Percentiles rank a stretch among this genome's conserved stretches.
Conservation (phyloP, 2,888 invertebrate species). For the Tupiocoris notatus region DNA sequence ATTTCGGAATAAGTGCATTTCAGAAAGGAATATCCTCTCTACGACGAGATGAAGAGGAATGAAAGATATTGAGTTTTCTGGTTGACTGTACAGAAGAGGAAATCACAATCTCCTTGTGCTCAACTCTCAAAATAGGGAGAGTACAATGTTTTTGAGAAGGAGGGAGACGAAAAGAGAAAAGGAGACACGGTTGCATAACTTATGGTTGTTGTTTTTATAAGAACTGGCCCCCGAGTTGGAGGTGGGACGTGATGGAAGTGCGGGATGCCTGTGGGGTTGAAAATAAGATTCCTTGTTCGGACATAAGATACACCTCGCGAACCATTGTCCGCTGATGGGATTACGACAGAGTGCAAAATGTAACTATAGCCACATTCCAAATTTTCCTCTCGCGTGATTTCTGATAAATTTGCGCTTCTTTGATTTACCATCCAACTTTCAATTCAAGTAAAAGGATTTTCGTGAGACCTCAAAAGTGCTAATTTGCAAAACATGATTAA, state of each 20-base stretch:
- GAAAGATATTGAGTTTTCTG: slow-evolving; percentile 2
- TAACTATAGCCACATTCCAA: no score
- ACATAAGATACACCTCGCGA: neutral
- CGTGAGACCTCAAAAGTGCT: slow-evolving; percentile 5
- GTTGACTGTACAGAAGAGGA: slow-evolving; percentile 40
- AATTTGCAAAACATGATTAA: no score
- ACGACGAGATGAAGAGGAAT: neutral
- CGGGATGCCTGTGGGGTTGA: neutral
- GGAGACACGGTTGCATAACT: slow-evolving; percentile 40
- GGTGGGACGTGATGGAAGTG: neutral
- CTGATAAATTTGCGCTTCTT: neutral
- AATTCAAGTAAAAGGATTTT: neutral
- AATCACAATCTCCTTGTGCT: slow-evolving; percentile 35
- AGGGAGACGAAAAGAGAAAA: neutral
- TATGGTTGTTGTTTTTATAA: slow-evolving; percentile 46
- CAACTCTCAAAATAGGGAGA: neutral
- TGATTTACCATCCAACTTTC: neutral
- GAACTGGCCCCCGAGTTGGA: slow-evolving; percentile 2
- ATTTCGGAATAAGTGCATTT: no score
- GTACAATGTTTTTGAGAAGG: neutral
- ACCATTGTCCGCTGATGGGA: no score
- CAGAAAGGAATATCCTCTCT: no score
- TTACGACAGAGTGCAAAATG: no score
- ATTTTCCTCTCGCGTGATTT: neutral
- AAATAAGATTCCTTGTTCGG: neutral